phyloP scores from a whole-genome alignment of 2,797 vertebrate species.

The Gouania willdenowi region DNA sequence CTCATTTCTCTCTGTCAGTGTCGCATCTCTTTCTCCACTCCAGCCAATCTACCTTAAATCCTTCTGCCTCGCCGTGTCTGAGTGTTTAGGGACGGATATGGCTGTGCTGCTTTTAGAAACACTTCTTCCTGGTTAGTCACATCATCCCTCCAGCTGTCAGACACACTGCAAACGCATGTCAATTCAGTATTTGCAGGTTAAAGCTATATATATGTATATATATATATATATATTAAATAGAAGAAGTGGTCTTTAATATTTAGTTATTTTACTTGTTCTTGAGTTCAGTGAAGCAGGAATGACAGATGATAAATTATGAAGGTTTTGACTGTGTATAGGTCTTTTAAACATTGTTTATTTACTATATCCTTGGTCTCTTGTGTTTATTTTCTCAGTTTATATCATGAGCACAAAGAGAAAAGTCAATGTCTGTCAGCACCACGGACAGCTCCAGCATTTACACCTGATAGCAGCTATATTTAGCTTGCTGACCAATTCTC shows the following conservation, averaged over 20 bases:
- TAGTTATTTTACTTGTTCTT: no score
- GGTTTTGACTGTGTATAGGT: neutral
- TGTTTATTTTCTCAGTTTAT: no score
- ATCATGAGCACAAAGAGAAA: conserved; percentile 1
- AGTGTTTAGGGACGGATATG: conserved; percentile 10
- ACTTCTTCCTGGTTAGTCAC: conserved; percentile 7
- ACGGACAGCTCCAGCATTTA: conserved; percentile 27
- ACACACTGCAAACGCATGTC: conserved; percentile 5
- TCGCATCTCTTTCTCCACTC: conserved; percentile 11
- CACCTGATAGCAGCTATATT: conserved; percentile 11
- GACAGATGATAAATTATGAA: neutral
- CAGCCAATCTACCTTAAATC: conserved; percentile 8
- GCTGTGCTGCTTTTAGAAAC: conserved; percentile 5
- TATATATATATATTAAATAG: neutral
- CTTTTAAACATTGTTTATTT: conserved; percentile 1
- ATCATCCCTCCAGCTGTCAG: conserved; percentile 6
- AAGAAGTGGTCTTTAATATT: neutral
- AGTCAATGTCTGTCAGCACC: conserved; percentile 31
- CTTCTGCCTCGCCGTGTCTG: neutral
- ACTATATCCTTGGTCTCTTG: neutral
- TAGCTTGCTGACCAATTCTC: conserved; percentile 14
- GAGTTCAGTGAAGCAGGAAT: neutral
- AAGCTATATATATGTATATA: neutral
- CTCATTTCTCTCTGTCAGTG: conserved; percentile 24
- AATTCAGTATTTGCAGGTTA: conserved; percentile 23